A percentile compares a stretch with the other conserved stretches of the same genome.
phyloP scores from a whole-genome alignment of 2,888 invertebrate genomes.

The Noctua fimbriata region DNA sequence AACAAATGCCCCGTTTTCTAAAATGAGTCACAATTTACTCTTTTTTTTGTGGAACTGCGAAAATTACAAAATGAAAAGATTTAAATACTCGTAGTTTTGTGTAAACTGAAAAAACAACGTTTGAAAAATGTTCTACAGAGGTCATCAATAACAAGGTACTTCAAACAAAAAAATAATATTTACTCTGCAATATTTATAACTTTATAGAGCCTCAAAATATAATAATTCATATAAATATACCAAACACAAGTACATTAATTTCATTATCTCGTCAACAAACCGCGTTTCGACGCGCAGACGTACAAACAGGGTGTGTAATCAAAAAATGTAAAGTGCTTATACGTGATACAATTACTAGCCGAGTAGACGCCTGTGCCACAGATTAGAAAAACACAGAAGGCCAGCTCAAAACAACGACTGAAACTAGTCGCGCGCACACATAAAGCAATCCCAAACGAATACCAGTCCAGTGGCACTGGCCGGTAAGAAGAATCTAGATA shows the following conservation, averaged over 20 bases:
- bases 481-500: too few species aligned
- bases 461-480: too few species aligned
- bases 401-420: not conserved
- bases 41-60: not conserved
- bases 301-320: slow-evolving; percentile 66
- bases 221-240: slow-evolving; percentile 1
- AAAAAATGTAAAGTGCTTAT: slow-evolving; percentile 71
- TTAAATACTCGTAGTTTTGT: not conserved
- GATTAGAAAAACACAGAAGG: slow-evolving; percentile 8
- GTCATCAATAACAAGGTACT: not conserved
- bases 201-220: not conserved
- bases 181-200: not conserved
- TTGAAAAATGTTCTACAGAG: not conserved
- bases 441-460: too few species aligned
- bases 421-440: not conserved
- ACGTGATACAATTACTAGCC: slow-evolving; percentile 68
- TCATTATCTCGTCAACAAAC: slow-evolving; percentile 54
- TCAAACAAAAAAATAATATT: not conserved
- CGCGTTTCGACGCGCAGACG: slow-evolving; percentile 51
- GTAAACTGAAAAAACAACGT: not conserved
- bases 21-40: not conserved
- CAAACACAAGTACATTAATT: slow-evolving; percentile 47
- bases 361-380: slow-evolving; percentile 30
- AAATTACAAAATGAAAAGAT: not conserved
- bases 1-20: not conserved